A percentile compares a stretch with the other conserved stretches of the same genome.
Conservation (phyloP, 2,797 vertebrate species). For the Phaenicophaeus curvirostris region DNA sequence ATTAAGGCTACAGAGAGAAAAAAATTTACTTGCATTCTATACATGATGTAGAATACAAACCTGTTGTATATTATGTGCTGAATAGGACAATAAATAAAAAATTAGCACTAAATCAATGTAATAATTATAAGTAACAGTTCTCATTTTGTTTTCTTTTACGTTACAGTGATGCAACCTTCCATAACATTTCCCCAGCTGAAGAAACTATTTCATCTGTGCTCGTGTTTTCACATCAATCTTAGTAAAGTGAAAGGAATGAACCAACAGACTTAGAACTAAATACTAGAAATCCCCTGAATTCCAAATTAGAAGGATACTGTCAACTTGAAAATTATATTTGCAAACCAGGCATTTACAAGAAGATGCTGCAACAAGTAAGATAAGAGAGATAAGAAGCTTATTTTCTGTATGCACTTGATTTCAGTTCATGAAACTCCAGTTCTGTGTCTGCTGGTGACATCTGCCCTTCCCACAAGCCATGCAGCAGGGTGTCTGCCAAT, state of each 20-base stretch:
- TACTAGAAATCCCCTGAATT: slow-evolving; percentile 53
- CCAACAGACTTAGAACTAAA: slow-evolving; percentile 19
- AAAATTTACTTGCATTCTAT: neutral
- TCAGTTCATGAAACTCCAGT: neutral
- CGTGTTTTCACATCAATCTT: slow-evolving; percentile 30
- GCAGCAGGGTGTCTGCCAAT: neutral
- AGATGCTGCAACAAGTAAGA: neutral
- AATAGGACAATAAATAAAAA: neutral
- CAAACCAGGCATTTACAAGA: neutral
- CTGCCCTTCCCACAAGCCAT: neutral
- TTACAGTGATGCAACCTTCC: neutral
- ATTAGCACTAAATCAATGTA: neutral
- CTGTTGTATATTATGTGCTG: neutral
- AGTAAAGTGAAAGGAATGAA: slow-evolving; percentile 53
- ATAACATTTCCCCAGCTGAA: slow-evolving; percentile 25
- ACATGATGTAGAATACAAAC: neutral
- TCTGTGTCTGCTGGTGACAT: neutral
- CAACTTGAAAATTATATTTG: neutral
- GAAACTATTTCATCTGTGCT: slow-evolving; percentile 6
- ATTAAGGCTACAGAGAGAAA: neutral
- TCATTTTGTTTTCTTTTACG: slow-evolving; percentile 4
- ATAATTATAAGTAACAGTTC: neutral
- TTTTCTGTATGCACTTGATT: neutral
- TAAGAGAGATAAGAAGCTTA: neutral
- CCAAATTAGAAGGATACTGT: neutral